Evolutionary conservation across 2,797 vertebrate species (phyloP).

Genomic region (Scleropages formosus): DNA sequence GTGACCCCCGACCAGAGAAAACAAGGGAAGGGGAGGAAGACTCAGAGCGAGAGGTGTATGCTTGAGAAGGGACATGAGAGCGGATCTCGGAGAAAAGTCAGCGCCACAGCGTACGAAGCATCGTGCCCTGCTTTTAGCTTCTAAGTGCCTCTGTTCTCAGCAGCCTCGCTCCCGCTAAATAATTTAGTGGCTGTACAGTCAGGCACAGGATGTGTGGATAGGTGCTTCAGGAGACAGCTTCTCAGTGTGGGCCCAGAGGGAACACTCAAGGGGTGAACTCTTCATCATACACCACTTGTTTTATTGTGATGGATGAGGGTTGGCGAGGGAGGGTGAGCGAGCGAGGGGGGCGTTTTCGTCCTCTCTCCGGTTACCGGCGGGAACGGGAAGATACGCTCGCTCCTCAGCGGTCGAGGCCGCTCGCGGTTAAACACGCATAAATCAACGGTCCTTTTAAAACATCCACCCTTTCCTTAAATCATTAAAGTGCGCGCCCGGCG

Average conservation of each 20-base stretch:
- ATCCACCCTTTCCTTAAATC: too few relatives aligned
- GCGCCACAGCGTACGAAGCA: slow-evolving; percentile 35
- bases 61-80: slow-evolving; percentile 43
- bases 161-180: slow-evolving; percentile 42
- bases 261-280: too few relatives aligned
- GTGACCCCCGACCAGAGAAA: background rate
- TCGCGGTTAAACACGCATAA: too few relatives aligned
- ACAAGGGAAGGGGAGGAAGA: background rate
- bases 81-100: slow-evolving; percentile 60
- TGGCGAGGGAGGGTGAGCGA: background rate
- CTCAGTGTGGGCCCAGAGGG: background rate
- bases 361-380: too few relatives aligned
- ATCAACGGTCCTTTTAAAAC: too few relatives aligned
- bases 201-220: slow-evolving; percentile 25
- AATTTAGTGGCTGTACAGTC: slow-evolving; percentile 39
- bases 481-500: too few relatives aligned
- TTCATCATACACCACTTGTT: too few relatives aligned
- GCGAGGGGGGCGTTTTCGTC: background rate
- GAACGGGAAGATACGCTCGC: background rate
- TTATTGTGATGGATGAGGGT: background rate
- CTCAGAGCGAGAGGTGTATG: background rate
- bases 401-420: too few relatives aligned
- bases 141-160: slow-evolving; percentile 17
- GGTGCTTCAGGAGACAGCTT: background rate
- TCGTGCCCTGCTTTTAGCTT: background rate